phyloP scores from a whole-genome alignment of 2,888 invertebrate species.

The Elmis aenea region DNA sequence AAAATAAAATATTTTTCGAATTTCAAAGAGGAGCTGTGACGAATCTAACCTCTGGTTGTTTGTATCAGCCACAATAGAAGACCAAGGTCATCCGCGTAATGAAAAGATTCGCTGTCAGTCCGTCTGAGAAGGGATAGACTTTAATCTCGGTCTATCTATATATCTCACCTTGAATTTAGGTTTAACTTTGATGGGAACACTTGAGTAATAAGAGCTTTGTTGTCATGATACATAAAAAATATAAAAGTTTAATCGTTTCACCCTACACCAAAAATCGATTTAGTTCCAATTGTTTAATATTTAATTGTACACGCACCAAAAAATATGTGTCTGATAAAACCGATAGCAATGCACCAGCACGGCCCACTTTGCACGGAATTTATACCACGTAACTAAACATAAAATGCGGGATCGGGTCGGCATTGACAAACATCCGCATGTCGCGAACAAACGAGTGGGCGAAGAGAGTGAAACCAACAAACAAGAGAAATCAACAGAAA shows the following conservation, averaged over 20 bases:
- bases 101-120: slow-evolving; percentile 20
- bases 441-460: slow-evolving; percentile 5
- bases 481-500: no score
- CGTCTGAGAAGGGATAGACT: slow-evolving; percentile 18
- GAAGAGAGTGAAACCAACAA: slow-evolving; percentile 4
- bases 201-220: not conserved
- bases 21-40: not conserved
- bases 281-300: no score
- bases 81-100: slow-evolving; percentile 15
- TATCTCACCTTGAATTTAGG: slow-evolving; percentile 12
- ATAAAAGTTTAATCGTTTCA: no score
- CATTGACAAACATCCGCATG: slow-evolving; percentile 8
- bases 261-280: no score
- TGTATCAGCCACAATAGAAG: slow-evolving; percentile 9
- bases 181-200: slow-evolving; percentile 6
- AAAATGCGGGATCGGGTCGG: slow-evolving; percentile 5
- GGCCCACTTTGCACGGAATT: slow-evolving; percentile 6
- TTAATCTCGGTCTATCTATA: slow-evolving; percentile 17
- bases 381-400: slow-evolving; percentile 3
- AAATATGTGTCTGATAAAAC: not conserved
- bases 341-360: not conserved
- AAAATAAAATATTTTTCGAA: not conserved
- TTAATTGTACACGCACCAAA: not conserved
- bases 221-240: no score
- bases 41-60: slow-evolving; percentile 4